Base-by-base conservation (phyloP, 2,888 invertebrate species). In the Corythucha ciliata region DNA sequence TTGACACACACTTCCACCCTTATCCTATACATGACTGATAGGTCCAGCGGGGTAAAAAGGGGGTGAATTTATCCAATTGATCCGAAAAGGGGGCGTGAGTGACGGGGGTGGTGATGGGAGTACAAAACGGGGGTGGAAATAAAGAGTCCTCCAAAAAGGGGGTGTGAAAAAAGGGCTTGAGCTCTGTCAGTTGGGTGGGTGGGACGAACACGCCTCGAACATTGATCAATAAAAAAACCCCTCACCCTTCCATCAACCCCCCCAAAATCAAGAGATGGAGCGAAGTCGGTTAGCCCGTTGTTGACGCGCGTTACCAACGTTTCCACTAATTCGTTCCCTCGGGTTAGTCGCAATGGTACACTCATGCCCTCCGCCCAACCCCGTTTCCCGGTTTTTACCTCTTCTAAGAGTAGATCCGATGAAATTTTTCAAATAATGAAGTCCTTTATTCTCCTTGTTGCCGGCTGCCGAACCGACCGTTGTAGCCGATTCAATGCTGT, bases 51-150 rank as follows among this genome's bases (percentile, higher is more conserved):
- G 33, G 27, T 16, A 41, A 32, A 29, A 41, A 29, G 14, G 14
- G 41, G 34, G 53, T 50, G 53, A 55, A 53, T 47, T 53, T 44
- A 47, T 41, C 53, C 55, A 55, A 55, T 55, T 53, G 55, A 55
- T 55, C 55, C 55, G 47, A 47, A 39, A 7, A 21, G 51, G 40
- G 52, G 29, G 29, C 29, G 29, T 29, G n/a, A 29, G 29, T 29
- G 29, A n/a, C 8, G 29, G 29, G n/a, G 29, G 8, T 29, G 29
- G 29, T 10, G 29, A n/a, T 10, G 29, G 8, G 29, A n/a, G 8
- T 8, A n/a, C 29, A 10, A n/a, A 29, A 29, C 8, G n/a, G 29
- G n/a, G 29, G n/a, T 29, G 29, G 8, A 10, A 29, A n/a, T n/a
- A 29, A 12, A 20, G 25, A 39, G 4, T 24, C 25, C 12, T 21